phyloP scores from a whole-genome alignment of 2,113 vertebrate species.

The Trichomycterus rosablanca region DNA sequence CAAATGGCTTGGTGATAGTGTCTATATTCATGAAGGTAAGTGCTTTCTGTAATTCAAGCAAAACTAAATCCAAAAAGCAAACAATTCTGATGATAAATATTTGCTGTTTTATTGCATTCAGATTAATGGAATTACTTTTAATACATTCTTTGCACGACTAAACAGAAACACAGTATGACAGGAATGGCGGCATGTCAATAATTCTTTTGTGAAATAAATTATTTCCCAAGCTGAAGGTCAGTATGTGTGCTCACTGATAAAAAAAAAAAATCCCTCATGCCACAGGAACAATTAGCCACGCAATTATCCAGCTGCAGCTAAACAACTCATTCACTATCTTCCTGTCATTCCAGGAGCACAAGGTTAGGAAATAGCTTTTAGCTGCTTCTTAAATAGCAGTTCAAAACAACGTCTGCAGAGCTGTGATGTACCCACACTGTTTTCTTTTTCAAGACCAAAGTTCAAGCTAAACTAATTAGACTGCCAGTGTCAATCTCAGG shows the following conservation, averaged over 20 bases:
- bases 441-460: slow-evolving; percentile 12
- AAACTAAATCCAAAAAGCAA: neutral
- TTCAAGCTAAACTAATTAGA: slow-evolving; percentile 39
- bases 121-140: neutral
- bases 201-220: slow-evolving; percentile 30
- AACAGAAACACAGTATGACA: neutral
- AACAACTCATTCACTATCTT: slow-evolving; percentile 38
- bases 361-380: slow-evolving; percentile 31
- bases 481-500: slow-evolving; percentile 19
- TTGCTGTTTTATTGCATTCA: neutral
- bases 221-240: neutral
- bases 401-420: slow-evolving; percentile 13
- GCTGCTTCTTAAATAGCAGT: slow-evolving; percentile 5
- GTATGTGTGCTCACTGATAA: neutral
- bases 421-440: slow-evolving; percentile 8
- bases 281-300: slow-evolving; percentile 52
- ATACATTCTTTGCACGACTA: neutral
- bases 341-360: slow-evolving; percentile 35
- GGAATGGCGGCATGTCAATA: slow-evolving; percentile 3
- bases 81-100: slow-evolving; percentile 7
- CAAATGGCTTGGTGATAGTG: slow-evolving; percentile 94
- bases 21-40: slow-evolving; percentile 99
- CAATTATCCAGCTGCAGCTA: slow-evolving; percentile 44
- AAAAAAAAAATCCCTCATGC: slow-evolving; percentile 6
- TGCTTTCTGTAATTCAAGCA: slow-evolving; percentile 9